phyloP scores from a whole-genome alignment of 2,113 vertebrate species.

The Nematolebias whitei region DNA sequence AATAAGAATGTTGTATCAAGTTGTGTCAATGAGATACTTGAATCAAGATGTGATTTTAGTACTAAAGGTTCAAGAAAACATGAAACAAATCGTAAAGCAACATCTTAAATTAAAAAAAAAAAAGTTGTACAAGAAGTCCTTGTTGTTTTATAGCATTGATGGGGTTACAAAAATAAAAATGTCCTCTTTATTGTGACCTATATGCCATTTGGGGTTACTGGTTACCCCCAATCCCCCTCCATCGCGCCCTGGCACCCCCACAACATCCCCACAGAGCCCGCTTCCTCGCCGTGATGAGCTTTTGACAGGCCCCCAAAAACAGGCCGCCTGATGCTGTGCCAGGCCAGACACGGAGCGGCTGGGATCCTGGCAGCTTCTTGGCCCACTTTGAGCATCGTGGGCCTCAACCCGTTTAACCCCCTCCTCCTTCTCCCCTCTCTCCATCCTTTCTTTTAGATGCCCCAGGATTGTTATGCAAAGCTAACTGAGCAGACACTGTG shows the following conservation, averaged over 20 bases:
- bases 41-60: neutral
- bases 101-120: constrained; percentile 3
- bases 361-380: constrained; percentile 85
- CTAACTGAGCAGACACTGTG: constrained; percentile 69
- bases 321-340: constrained; percentile 78
- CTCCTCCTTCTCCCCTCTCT: constrained; percentile 31
- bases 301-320: constrained; percentile 82
- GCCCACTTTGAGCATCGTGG: constrained; percentile 67
- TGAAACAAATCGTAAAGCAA: constrained; percentile 16
- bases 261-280: constrained; percentile 77
- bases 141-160: constrained; percentile 79
- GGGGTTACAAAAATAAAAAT: constrained; percentile 79
- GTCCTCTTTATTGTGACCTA: constrained; percentile 77
- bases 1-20: neutral
- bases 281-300: constrained; percentile 83
- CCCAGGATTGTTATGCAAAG: constrained; percentile 79
- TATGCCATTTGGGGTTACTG: constrained; percentile 75
- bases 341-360: constrained; percentile 79
- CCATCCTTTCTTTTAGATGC: constrained; percentile 57
- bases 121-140: constrained; percentile 70
- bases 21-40: neutral
- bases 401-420: constrained; percentile 69
- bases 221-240: constrained; percentile 77
- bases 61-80: constrained; percentile 3
- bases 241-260: constrained; percentile 76